A percentile compares a stretch with the other conserved stretches of the same genome.
Evolutionary conservation across 1,140 invertebrate genomes (phyloP).

Genomic region (Polypedilum vanderplanki): DNA sequence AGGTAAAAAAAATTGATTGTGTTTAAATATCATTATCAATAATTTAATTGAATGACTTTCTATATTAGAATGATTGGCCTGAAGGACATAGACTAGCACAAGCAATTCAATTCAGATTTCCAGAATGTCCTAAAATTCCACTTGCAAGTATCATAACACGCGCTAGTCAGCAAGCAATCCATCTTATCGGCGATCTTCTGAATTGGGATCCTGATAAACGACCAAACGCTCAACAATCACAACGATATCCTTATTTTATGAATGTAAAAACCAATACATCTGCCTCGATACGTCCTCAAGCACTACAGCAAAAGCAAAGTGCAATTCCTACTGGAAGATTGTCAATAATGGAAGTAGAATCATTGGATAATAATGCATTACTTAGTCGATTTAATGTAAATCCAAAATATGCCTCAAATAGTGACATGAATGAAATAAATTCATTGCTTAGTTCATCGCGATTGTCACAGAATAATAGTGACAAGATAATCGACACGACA

Average conservation of each 20-base stretch:
- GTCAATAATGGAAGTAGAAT: slow-evolving; percentile 42
- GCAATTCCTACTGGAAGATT: slow-evolving; percentile 41
- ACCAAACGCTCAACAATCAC: slow-evolving; percentile 80
- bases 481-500: neutral
- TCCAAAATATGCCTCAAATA: slow-evolving; percentile 35
- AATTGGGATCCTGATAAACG: slow-evolving; percentile 88
- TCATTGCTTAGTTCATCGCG: neutral
- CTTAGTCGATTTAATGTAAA: slow-evolving; percentile 40
- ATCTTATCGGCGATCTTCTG: slow-evolving; percentile 79
- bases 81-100: slow-evolving; percentile 90
- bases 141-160: slow-evolving; percentile 76
- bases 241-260: slow-evolving; percentile 80
- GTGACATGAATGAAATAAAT: neutral
- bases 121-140: slow-evolving; percentile 71
- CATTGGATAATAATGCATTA: slow-evolving; percentile 45
- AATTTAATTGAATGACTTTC: neutral
- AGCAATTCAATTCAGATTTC: slow-evolving; percentile 95
- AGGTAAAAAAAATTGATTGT: slow-evolving; percentile 47
- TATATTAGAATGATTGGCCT: slow-evolving; percentile 78
- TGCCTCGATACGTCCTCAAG: slow-evolving; percentile 35
- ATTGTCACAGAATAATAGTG: neutral
- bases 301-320: slow-evolving; percentile 40
- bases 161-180: slow-evolving; percentile 73
- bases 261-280: slow-evolving; percentile 46
- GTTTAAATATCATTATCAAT: neutral